These are phyloP conservation scores for Limulus polyphemus DNA, from an alignment of 2,888 invertebrate species.

Conservation along the genomic window DNA sequence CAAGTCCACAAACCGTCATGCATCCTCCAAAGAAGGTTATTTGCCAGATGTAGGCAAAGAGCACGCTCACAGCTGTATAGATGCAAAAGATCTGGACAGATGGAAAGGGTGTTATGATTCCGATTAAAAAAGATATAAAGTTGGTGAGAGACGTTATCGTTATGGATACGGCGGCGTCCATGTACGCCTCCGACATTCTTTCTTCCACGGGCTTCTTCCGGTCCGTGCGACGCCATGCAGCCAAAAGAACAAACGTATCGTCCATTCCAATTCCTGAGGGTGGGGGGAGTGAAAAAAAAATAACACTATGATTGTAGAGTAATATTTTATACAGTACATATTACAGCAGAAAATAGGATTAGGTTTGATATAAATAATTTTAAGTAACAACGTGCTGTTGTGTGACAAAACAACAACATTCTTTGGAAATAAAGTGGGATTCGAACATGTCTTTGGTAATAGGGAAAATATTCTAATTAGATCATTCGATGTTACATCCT, in stretches of 20 bases:
- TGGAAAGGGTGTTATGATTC: constrained; percentile 86
- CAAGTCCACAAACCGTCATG: constrained; percentile 77
- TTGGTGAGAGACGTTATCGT: constrained; percentile 89
- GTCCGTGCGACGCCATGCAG: constrained; percentile 83
- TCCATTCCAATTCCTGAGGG: constrained; percentile 80
- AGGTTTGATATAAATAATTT: too few species aligned
- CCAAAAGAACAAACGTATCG: constrained; percentile 89
- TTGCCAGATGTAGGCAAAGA: constrained; percentile 82
- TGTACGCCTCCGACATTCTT: constrained; percentile 72
- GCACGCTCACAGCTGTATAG: constrained; percentile 82
- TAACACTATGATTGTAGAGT: too few species aligned
- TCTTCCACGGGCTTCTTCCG: constrained; percentile 54
- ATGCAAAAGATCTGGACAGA: constrained; percentile 85
- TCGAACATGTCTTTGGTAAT: too few species aligned
- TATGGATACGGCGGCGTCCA: constrained; percentile 88
- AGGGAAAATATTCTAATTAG: too few species aligned
- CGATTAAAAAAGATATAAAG: constrained; percentile 33
- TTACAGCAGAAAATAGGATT: too few species aligned
- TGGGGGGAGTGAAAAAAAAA: too few species aligned
- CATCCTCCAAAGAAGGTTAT: constrained; percentile 85
- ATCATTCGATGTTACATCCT: too few species aligned
- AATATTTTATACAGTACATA: too few species aligned
- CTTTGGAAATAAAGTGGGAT: too few species aligned
- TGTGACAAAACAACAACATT: too few species aligned
- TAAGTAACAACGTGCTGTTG: too few species aligned